Evolutionary conservation across 1,140 invertebrate species (phyloP).

Genomic region (Episyrphus balteatus): DNA sequence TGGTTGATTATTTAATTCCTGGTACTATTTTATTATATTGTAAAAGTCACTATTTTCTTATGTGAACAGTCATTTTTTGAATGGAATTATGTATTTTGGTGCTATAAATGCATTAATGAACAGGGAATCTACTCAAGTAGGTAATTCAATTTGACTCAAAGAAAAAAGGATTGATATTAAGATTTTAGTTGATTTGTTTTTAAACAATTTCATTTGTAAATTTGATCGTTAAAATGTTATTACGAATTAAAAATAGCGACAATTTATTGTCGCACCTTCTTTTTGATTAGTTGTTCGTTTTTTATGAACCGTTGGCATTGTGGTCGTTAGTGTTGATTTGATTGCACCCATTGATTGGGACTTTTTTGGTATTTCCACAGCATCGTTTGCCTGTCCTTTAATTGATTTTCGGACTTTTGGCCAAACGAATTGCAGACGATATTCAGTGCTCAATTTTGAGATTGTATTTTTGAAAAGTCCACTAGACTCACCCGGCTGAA

Average conservation of each 20-base stretch:
- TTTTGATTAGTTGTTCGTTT: slow-evolving; percentile 39
- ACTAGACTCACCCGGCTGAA: slow-evolving; percentile 39
- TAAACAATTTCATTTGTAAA: too few species aligned
- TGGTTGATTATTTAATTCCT: too few species aligned
- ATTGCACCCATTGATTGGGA: slow-evolving; percentile 77
- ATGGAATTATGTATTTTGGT: too few species aligned
- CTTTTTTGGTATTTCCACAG: slow-evolving; percentile 55
- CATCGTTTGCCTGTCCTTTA: slow-evolving; percentile 35
- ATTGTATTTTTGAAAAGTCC: slow-evolving; percentile 57
- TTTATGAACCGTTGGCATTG: slow-evolving; percentile 42
- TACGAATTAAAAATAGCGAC: slow-evolving; percentile 23
- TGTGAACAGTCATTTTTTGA: too few species aligned
- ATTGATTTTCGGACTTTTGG: slow-evolving; percentile 52
- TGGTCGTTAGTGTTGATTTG: slow-evolving; percentile 49
- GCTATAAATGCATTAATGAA: too few species aligned
- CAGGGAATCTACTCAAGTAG: too few species aligned
- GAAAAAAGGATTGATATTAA: too few species aligned
- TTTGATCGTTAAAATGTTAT: neutral
- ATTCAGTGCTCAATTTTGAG: slow-evolving; percentile 70
- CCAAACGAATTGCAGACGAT: slow-evolving; percentile 80
- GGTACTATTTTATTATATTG: too few species aligned
- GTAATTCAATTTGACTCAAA: too few species aligned
- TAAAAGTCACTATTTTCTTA: too few species aligned
- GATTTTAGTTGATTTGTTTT: too few species aligned
- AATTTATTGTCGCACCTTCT: slow-evolving; percentile 39